phyloP scores from a whole-genome alignment of 2,888 invertebrate species.

The Ophioninae sp. region DNA sequence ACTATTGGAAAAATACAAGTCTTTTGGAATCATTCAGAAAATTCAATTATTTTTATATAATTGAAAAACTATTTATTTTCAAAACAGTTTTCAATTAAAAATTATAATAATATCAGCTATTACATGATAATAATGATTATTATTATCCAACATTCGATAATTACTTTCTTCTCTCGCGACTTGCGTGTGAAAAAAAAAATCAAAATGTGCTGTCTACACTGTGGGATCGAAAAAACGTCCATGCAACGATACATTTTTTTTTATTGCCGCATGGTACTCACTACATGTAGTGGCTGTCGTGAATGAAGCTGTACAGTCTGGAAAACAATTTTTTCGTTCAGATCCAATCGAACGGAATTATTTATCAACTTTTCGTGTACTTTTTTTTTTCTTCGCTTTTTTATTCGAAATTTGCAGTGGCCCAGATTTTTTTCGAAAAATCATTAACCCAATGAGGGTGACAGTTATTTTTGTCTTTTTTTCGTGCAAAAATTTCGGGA shows the following conservation, averaged over 20 bases:
- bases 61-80: too few relatives aligned
- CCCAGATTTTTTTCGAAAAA: background rate
- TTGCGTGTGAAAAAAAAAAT: background rate
- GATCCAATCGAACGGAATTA: conserved; percentile 34
- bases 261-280: conserved; percentile 75
- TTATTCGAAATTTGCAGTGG: background rate
- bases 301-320: conserved; percentile 80
- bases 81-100: too few relatives aligned
- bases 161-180: background rate
- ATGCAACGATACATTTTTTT: conserved; percentile 54
- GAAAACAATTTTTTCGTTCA: conserved; percentile 68
- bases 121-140: background rate
- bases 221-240: conserved; percentile 48
- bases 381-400: too few relatives aligned
- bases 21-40: too few relatives aligned
- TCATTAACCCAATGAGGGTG: background rate
- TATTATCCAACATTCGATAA: too few relatives aligned
- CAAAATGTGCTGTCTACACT: background rate
- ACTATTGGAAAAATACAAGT: too few relatives aligned
- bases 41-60: too few relatives aligned
- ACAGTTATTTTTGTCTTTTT: background rate
- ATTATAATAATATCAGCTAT: background rate
- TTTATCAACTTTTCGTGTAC: background rate
- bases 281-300: conserved; percentile 81
- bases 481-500: background rate